Conservation (phyloP, 2,888 invertebrate genomes). For the Metopia argyrocephala region DNA sequence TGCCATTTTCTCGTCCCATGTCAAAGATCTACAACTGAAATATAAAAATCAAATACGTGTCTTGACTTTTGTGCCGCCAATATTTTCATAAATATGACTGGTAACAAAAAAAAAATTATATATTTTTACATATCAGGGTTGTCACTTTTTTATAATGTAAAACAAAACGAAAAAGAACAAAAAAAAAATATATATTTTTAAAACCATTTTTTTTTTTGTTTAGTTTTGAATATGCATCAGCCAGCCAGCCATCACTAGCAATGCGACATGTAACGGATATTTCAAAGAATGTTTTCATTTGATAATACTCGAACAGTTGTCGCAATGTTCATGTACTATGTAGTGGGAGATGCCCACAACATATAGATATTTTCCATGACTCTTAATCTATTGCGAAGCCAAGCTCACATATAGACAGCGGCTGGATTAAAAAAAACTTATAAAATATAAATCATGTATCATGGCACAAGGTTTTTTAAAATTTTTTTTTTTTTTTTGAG, state of each 20-base stretch:
- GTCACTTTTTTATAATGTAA: conserved; percentile 24
- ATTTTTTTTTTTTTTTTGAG: no score
- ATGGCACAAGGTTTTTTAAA: no score
- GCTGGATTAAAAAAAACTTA: no score
- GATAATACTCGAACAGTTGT: no score
- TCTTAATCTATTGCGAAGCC: no score
- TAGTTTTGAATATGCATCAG: conserved; percentile 28
- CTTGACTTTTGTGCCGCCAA: conserved; percentile 50
- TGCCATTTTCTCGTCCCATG: not conserved
- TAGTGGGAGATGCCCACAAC: no score
- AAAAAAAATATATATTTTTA: no score
- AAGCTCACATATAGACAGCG: no score
- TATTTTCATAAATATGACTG: not conserved
- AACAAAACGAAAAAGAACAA: no score
- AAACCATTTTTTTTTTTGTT: not conserved
- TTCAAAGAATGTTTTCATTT: not conserved
- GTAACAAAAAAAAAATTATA: conserved; percentile 8
- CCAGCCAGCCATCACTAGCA: conserved; percentile 18
- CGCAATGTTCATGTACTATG: no score
- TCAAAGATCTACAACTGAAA: conserved; percentile 40
- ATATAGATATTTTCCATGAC: no score
- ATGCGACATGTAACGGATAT: not conserved
- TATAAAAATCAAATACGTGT: conserved; percentile 52
- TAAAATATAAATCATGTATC: no score
- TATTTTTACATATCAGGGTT: conserved; percentile 37